Conservation (phyloP, 2,888 invertebrate genomes). For the Lepas anatifera region DNA sequence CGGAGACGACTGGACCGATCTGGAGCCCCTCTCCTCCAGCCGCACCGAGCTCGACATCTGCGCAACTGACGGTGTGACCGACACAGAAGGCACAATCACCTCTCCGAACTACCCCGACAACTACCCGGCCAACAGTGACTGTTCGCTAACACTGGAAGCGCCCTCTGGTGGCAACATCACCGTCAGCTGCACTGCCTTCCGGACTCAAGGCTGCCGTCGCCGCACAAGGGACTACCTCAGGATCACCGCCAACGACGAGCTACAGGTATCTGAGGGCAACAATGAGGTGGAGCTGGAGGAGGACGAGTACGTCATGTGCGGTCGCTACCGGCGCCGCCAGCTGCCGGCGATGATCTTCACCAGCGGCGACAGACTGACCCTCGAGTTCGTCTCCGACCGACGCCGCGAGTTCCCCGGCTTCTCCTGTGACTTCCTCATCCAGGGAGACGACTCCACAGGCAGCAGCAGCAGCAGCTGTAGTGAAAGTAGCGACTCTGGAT, state of each 20-base stretch:
- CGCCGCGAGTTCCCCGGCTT: neutral
- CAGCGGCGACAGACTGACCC: neutral
- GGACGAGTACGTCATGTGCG: neutral
- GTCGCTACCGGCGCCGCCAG: neutral
- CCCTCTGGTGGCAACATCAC: neutral
- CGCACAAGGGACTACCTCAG: neutral
- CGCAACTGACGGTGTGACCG: neutral
- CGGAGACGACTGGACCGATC: neutral
- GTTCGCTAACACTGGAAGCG: neutral
- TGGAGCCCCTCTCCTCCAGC: neutral
- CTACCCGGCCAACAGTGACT: neutral
- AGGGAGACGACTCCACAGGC: neutral
- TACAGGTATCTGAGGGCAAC: too few species aligned
- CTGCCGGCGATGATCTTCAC: neutral
- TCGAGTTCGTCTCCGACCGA: neutral
- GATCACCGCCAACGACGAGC: neutral
- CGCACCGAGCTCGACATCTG: neutral
- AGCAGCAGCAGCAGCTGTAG: neutral
- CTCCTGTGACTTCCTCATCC: neutral
- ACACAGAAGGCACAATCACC: neutral
- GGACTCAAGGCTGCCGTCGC: neutral
- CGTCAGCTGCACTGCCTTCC: neutral
- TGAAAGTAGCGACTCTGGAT: neutral
- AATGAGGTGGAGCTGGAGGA: too few species aligned
- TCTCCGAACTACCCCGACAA: neutral